These are phyloP conservation scores for Proisotoma minuta DNA, from an alignment of 2,888 invertebrate species.

Conservation along the genomic window DNA sequence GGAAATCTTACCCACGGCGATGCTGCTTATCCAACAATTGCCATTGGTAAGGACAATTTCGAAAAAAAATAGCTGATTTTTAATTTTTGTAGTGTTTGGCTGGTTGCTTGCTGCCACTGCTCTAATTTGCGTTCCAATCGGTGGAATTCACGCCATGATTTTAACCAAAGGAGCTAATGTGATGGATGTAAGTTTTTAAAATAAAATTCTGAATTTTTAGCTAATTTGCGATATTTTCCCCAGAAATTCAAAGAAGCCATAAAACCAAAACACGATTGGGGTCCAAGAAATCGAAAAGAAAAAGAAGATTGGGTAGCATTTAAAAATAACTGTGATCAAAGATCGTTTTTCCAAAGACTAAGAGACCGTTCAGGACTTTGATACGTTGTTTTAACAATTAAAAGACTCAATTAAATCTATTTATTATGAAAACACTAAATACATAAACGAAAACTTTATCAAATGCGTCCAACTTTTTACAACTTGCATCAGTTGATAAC, in stretches of 20 bases:
- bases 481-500: too few relatives aligned
- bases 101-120: slow-evolving; percentile 49
- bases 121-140: slow-evolving; percentile 53
- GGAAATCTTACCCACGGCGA: slow-evolving; percentile 9
- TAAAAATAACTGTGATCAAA: slow-evolving; percentile 9
- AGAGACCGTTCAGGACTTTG: background rate
- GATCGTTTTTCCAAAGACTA: background rate
- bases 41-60: slow-evolving; percentile 17
- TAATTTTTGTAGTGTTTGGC: slow-evolving; percentile 18
- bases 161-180: slow-evolving; percentile 25
- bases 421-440: too few relatives aligned
- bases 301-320: slow-evolving; percentile 28
- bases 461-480: too few relatives aligned
- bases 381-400: too few relatives aligned
- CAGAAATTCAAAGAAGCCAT: slow-evolving; percentile 27
- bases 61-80: background rate
- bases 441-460: too few relatives aligned
- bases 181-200: slow-evolving; percentile 6
- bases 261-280: slow-evolving; percentile 21
- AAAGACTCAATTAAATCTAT: too few relatives aligned
- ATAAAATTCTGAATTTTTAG: background rate
- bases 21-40: slow-evolving; percentile 19
- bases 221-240: background rate
- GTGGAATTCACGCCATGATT: slow-evolving; percentile 50
- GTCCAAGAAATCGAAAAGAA: slow-evolving; percentile 23